Conservation (phyloP, 1,140 invertebrate species). For the Bombus breviceps region DNA sequence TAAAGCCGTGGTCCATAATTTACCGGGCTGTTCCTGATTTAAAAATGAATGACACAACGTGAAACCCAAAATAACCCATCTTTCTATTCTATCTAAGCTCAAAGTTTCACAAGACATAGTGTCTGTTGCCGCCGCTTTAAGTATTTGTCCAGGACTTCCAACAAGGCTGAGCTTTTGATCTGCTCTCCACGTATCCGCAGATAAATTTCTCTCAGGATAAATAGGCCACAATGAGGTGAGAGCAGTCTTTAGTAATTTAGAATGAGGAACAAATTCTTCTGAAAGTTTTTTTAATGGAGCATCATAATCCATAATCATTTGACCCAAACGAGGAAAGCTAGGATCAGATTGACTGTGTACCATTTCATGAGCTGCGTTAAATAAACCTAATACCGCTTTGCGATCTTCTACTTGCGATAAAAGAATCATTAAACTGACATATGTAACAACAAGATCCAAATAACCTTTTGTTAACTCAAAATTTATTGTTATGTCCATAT, state of each 20-base stretch:
- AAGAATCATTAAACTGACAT: constrained; percentile 97
- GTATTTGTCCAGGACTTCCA: constrained; percentile 93
- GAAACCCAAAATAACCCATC: constrained; percentile 98
- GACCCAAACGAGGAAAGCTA: constrained; percentile 96
- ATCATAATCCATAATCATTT: constrained; percentile 99
- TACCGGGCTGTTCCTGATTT: constrained; percentile 90
- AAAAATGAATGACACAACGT: constrained; percentile 94
- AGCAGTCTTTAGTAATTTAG: constrained; percentile 92
- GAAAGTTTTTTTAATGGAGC: constrained; percentile 96
- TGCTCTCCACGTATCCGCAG: constrained; percentile 96
- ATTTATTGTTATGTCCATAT: constrained; percentile 97
- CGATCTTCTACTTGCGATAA: constrained; percentile 98
- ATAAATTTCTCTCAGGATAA: constrained; percentile 94
- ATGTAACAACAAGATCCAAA: constrained; percentile 96
- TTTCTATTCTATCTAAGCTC: constrained; percentile 96
- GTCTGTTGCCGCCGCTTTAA: constrained; percentile 97
- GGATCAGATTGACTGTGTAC: constrained; percentile 95
- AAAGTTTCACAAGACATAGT: constrained; percentile 99
- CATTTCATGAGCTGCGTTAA: constrained; percentile 99
- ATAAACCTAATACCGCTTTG: constrained; percentile 97
- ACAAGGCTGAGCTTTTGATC: constrained; percentile 97
- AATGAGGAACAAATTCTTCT: constrained; percentile 98
- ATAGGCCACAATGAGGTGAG: constrained; percentile 94
- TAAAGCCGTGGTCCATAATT: constrained; percentile 95
- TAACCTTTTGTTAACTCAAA: constrained; percentile 98